Evolutionary conservation across 2,113 vertebrate species (phyloP).

Genomic region (Charadrius vociferus): DNA sequence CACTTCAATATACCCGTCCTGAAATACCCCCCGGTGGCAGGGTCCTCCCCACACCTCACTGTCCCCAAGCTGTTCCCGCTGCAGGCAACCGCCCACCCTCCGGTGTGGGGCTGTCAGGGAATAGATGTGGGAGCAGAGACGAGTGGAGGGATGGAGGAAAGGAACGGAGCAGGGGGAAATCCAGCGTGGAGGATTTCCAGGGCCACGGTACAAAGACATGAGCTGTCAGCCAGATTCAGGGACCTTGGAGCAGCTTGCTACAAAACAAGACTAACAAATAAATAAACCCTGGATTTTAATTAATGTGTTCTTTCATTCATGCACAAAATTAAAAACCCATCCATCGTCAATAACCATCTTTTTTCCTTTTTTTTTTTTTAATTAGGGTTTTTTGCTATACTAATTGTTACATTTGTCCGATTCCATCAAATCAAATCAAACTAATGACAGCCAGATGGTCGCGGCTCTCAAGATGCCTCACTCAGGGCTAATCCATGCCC

Average conservation of each 20-base stretch:
- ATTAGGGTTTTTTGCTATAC: constrained; percentile 50
- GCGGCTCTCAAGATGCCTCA: constrained; percentile 46
- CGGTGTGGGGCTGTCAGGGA: neutral
- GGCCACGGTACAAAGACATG: fast-evolving
- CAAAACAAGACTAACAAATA: neutral
- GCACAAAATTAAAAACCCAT: constrained; percentile 47
- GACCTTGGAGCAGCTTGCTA: neutral
- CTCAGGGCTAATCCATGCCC: neutral
- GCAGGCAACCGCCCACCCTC: neutral
- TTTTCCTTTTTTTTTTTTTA: neutral
- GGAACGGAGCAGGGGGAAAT: neutral
- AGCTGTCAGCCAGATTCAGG: neutral
- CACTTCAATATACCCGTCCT: neutral
- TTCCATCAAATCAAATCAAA: constrained; percentile 59
- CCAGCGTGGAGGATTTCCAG: neutral
- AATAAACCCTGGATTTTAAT: constrained; percentile 57
- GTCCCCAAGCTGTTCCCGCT: neutral
- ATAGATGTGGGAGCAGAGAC: neutral
- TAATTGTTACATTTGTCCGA: constrained; percentile 66
- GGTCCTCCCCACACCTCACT: neutral
- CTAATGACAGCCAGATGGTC: constrained; percentile 57
- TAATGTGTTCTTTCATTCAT: neutral
- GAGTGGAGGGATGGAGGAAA: neutral
- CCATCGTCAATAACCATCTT: neutral
- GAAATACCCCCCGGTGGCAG: neutral